These are phyloP conservation scores for Sarcophaga variegata DNA, from an alignment of 2,888 invertebrate species.

Conservation along the genomic window DNA sequence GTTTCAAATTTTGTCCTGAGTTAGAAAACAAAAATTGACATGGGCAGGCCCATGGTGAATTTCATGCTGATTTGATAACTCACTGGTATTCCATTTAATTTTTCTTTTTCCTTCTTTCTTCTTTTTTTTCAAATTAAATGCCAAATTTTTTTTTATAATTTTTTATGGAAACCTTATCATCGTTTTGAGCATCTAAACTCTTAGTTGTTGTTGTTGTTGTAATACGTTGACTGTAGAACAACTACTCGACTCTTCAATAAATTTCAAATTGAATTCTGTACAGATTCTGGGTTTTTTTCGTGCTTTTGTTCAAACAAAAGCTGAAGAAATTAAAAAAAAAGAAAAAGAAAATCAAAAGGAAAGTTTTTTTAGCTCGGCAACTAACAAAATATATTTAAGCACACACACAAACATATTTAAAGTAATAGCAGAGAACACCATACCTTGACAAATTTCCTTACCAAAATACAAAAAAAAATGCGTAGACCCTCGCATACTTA, in stretches of 20 bases:
- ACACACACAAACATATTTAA: conserved; percentile 7
- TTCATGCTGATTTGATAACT: too few species aligned
- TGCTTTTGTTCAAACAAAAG: conserved; percentile 4
- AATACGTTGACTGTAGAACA: conserved; percentile 50
- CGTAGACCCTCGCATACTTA: neutral
- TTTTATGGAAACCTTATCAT: conserved; percentile 58
- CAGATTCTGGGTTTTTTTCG: neutral
- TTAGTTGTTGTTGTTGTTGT: conserved; percentile 37
- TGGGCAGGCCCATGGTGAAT: too few species aligned
- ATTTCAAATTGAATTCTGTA: conserved; percentile 52
- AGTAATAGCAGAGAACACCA: neutral
- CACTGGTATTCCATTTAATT: too few species aligned
- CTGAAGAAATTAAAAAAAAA: conserved; percentile 47
- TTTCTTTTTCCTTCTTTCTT: too few species aligned
- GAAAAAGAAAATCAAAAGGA: conserved; percentile 37
- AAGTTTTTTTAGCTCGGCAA: conserved; percentile 52
- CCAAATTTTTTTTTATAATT: conserved; percentile 32
- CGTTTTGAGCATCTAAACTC: conserved; percentile 58
- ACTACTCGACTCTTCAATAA: conserved; percentile 58
- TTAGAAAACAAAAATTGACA: too few species aligned
- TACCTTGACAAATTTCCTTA: conserved; percentile 17
- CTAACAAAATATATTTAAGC: neutral
- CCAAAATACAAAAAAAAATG: neutral
- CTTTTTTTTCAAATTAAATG: neutral
- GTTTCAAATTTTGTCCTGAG: too few species aligned